Evolutionary conservation across 2,888 invertebrate species (phyloP).

Genomic region (Lasioglossum leucozonium): DNA sequence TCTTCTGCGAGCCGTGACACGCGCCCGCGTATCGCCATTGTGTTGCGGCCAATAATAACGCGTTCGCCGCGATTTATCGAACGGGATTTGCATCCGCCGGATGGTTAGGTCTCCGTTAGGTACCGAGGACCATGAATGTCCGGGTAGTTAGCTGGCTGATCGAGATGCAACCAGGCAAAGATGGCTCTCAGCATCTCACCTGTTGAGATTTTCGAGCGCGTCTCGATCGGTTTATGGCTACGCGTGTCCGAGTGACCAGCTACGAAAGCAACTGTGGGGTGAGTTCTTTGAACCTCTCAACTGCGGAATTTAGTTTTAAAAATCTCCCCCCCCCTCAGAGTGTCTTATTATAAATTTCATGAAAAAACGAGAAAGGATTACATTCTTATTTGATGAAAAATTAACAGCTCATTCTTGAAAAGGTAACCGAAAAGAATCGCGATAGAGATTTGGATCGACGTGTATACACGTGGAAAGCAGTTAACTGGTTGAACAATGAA

Average conservation of each 20-base stretch:
- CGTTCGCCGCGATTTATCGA: conserved; percentile 40
- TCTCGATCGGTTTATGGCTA: background rate
- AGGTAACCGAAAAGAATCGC: too few relatives aligned
- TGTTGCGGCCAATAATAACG: conserved; percentile 9
- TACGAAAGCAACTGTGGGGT: background rate
- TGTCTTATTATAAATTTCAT: too few relatives aligned
- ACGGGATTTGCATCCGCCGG: conserved; percentile 21
- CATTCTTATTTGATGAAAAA: too few relatives aligned
- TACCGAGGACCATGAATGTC: background rate
- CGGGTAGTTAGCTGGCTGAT: background rate
- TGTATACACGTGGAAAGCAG: too few relatives aligned
- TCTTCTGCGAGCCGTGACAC: conserved; percentile 32
- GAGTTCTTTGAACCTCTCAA: too few relatives aligned
- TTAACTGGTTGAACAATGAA: too few relatives aligned
- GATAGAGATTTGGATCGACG: too few relatives aligned
- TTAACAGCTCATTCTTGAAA: too few relatives aligned
- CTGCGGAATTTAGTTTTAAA: too few relatives aligned
- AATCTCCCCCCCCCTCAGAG: too few relatives aligned
- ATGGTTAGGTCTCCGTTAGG: background rate
- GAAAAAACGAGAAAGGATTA: too few relatives aligned
- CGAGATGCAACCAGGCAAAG: background rate
- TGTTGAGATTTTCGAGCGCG: background rate
- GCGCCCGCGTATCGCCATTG: conserved; percentile 17
- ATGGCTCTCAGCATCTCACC: background rate
- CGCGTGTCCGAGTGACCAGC: too few relatives aligned